Percentiles rank a stretch among this genome's conserved stretches.
phyloP scores from a whole-genome alignment of 1,140 invertebrate genomes.

The Cherax destructor region DNA sequence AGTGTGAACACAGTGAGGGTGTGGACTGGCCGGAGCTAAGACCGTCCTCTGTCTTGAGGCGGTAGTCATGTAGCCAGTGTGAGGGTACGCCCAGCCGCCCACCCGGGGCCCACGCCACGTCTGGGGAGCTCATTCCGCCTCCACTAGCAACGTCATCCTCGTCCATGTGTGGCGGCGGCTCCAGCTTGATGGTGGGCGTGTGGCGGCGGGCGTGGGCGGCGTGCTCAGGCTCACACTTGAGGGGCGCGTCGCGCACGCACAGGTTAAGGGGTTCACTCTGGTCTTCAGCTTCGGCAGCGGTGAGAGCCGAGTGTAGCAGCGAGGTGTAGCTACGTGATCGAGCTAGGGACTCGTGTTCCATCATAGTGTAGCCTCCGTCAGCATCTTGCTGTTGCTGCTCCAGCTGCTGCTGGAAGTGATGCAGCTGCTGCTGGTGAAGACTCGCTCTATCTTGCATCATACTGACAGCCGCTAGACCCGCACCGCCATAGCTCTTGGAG shows the following conservation, averaged over 20 bases:
- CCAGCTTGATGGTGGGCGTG: slow-evolving; percentile 46
- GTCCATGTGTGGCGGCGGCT: slow-evolving; percentile 42
- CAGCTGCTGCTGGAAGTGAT: slow-evolving; percentile 56
- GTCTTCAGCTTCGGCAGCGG: slow-evolving; percentile 73
- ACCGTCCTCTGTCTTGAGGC: slow-evolving; percentile 70
- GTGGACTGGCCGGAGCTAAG: slow-evolving; percentile 71
- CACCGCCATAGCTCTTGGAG: slow-evolving; percentile 90
- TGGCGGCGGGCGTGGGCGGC: slow-evolving; percentile 32
- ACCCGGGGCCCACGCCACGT: slow-evolving; percentile 38
- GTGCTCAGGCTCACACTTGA: slow-evolving; percentile 52
- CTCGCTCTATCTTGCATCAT: slow-evolving; percentile 41
- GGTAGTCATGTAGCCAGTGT: slow-evolving; percentile 70
- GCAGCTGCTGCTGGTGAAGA: slow-evolving; percentile 71
- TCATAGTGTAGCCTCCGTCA: slow-evolving; percentile 24
- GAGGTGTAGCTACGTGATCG: slow-evolving; percentile 64
- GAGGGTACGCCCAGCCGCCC: slow-evolving; percentile 36
- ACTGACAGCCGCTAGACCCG: slow-evolving; percentile 72
- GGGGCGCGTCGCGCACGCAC: slow-evolving; percentile 83
- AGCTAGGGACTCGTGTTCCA: slow-evolving; percentile 56
- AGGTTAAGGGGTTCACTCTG: slow-evolving; percentile 88
- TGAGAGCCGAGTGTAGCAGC: slow-evolving; percentile 62
- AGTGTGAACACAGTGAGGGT: slow-evolving; percentile 71
- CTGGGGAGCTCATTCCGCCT: slow-evolving; percentile 37
- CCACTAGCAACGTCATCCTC: slow-evolving; percentile 8
- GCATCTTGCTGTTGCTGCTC: slow-evolving; percentile 17